phyloP scores from a whole-genome alignment of 2,797 vertebrate species.

The Crocidura indochinensis region DNA sequence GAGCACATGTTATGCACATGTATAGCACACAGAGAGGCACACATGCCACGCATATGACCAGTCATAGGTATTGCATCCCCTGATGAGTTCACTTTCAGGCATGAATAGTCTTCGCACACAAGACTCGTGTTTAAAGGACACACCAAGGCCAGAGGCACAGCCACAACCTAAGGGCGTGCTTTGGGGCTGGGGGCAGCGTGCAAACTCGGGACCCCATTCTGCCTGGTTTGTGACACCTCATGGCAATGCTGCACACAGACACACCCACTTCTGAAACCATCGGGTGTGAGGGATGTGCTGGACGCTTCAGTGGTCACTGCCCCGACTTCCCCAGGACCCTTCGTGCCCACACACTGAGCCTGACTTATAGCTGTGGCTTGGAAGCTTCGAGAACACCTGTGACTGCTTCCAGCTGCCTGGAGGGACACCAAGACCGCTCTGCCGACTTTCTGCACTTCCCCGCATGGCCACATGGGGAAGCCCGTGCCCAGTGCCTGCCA shows the following conservation, averaged over 20 bases:
- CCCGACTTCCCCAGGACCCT: not conserved
- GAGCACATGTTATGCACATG: too few relatives aligned
- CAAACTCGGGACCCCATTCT: fast-evolving
- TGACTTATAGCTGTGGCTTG: not conserved
- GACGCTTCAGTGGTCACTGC: not conserved
- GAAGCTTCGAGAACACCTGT: not conserved
- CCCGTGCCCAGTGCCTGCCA: not conserved
- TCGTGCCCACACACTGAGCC: not conserved
- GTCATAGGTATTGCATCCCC: too few relatives aligned
- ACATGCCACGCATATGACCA: too few relatives aligned
- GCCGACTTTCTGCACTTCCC: not conserved
- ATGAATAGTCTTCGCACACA: too few relatives aligned
- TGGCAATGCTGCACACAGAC: too few relatives aligned
- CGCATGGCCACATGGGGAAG: not conserved
- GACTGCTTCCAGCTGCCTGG: not conserved
- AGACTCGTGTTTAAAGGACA: too few relatives aligned
- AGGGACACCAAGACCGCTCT: not conserved
- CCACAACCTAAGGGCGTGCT: too few relatives aligned
- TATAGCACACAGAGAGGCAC: too few relatives aligned
- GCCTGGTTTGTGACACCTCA: not conserved
- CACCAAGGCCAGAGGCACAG: too few relatives aligned
- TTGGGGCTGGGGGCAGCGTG: too few relatives aligned
- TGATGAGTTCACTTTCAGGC: too few relatives aligned
- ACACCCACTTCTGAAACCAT: too few relatives aligned
- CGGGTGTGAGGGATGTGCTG: not conserved